Evolutionary conservation across 2,888 invertebrate genomes (phyloP).

Genomic region (Leucozona laternaria): DNA sequence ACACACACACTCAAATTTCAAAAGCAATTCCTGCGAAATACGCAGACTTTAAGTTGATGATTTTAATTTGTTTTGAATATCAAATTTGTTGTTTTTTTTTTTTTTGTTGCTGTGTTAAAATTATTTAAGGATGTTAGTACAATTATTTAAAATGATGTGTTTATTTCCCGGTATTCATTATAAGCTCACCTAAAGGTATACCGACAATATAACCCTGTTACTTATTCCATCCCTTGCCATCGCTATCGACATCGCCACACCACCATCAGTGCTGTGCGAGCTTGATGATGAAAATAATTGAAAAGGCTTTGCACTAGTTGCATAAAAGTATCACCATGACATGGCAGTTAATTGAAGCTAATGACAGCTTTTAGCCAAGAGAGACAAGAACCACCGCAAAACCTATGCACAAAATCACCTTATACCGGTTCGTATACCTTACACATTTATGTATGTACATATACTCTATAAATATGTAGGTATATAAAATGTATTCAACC

Average conservation of each 20-base stretch:
- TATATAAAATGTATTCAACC: slow-evolving; percentile 30
- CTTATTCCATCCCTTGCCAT: neutral
- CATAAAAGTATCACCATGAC: slow-evolving; percentile 69
- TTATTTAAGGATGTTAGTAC: slow-evolving; percentile 7
- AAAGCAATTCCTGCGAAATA: neutral
- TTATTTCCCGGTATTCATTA: neutral
- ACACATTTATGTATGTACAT: too few species aligned
- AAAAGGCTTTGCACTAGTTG: slow-evolving; percentile 62
- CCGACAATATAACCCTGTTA: slow-evolving; percentile 9
- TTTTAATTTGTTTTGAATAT: slow-evolving; percentile 19
- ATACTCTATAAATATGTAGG: neutral
- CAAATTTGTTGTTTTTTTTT: neutral
- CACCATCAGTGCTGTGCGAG: neutral
- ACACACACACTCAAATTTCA: slow-evolving; percentile 2
- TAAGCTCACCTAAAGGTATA: neutral
- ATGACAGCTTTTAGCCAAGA: slow-evolving; percentile 71
- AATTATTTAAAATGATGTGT: slow-evolving; percentile 13
- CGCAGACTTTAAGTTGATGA: neutral
- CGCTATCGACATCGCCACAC: neutral
- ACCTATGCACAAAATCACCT: slow-evolving; percentile 12
- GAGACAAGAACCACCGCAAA: slow-evolving; percentile 48
- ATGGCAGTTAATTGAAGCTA: slow-evolving; percentile 74
- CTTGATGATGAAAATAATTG: slow-evolving; percentile 57
- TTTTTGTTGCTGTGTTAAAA: neutral
- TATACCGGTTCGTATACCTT: neutral